phyloP scores from a whole-genome alignment of 2,797 vertebrate genomes.

The Huso huso region DNA sequence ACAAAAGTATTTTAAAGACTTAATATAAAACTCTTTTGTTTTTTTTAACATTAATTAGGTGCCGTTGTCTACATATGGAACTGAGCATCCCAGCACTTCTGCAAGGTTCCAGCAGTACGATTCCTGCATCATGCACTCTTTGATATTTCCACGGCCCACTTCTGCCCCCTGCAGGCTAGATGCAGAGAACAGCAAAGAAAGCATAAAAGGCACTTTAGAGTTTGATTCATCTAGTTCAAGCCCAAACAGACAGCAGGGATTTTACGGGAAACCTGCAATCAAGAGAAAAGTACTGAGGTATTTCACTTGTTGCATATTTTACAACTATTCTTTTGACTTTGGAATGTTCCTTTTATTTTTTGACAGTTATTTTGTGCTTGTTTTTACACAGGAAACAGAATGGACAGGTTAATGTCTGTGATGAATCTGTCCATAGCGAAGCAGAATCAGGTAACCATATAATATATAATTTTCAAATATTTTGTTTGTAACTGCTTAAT shows the following conservation, averaged over 20 bases:
- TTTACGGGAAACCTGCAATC: conserved; percentile 33
- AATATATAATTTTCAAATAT: no score
- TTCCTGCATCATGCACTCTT: conserved; percentile 41
- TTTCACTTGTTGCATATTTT: not conserved
- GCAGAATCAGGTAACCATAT: conserved; percentile 48
- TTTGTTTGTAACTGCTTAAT: no score
- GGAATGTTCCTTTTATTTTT: no score
- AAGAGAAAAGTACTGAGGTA: conserved; percentile 67
- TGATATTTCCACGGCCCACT: conserved; percentile 32
- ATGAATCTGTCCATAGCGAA: conserved; percentile 58
- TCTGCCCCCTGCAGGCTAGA: conserved; percentile 35
- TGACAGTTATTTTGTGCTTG: no score
- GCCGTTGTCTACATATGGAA: conserved; percentile 26
- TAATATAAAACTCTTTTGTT: not conserved
- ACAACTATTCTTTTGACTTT: no score
- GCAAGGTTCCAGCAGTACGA: conserved; percentile 28
- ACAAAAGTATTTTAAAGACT: no score
- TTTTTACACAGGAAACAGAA: conserved; percentile 46
- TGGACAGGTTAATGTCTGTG: conserved; percentile 49
- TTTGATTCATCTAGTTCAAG: conserved; percentile 27
- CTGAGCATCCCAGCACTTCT: conserved; percentile 12
- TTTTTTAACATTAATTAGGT: conserved; percentile 21
- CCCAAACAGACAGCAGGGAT: conserved; percentile 21
- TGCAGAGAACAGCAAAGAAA: conserved; percentile 24
- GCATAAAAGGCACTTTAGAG: conserved; percentile 15